These are phyloP conservation scores for Euwallacea fornicatus DNA, from an alignment of 1,140 invertebrate species.

Conservation along the genomic window DNA sequence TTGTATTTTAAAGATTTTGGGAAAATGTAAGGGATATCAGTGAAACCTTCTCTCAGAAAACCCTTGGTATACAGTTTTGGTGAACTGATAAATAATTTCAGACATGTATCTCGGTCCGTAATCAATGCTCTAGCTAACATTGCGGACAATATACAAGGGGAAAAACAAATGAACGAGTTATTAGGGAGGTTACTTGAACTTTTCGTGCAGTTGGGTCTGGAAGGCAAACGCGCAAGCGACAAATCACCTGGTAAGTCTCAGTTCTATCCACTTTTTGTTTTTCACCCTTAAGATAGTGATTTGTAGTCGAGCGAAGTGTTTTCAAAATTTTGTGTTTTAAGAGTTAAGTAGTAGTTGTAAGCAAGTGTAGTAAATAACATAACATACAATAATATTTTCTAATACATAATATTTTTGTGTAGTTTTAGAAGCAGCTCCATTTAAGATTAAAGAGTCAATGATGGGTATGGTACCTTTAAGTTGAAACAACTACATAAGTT, in stretches of 20 bases:
- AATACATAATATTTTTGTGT: conserved; percentile 18
- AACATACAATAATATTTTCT: background rate
- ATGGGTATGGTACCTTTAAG: conserved; percentile 27
- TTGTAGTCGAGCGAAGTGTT: no score
- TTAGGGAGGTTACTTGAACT: conserved; percentile 87
- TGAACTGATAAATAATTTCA: conserved; percentile 45
- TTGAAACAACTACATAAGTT: no score
- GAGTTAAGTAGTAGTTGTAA: no score
- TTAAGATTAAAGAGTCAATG: conserved; percentile 38
- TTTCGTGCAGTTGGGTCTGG: conserved; percentile 96
- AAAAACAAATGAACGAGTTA: conserved; percentile 83
- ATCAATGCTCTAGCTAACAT: conserved; percentile 94
- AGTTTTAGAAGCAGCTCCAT: conserved; percentile 34
- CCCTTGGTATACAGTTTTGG: background rate
- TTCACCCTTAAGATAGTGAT: no score
- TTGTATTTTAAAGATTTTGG: no score
- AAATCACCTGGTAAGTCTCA: conserved; percentile 64
- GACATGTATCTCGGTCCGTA: conserved; percentile 92
- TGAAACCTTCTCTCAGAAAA: no score
- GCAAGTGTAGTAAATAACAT: no score
- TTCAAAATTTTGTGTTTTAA: no score
- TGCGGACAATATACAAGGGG: conserved; percentile 88
- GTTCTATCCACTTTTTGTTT: background rate
- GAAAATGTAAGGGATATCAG: background rate
- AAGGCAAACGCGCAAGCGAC: conserved; percentile 92